phyloP scores from a whole-genome alignment of 2,888 invertebrate species.

The Selenia dentaria region DNA sequence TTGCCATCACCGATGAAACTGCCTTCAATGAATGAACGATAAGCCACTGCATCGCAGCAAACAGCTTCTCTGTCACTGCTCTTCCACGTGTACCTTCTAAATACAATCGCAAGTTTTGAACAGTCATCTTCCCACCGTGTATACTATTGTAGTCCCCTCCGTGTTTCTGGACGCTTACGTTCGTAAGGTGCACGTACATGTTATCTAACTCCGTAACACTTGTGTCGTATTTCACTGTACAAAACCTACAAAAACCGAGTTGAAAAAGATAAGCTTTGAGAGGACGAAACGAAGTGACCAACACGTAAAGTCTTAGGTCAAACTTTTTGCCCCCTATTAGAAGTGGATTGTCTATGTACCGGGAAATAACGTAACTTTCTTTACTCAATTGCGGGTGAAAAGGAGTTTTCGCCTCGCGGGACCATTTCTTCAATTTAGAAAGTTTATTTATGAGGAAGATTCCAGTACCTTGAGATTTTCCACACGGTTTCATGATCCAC shows the following conservation, averaged over 20 bases:
- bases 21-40: constrained; percentile 97
- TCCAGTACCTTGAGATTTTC: constrained; percentile 97
- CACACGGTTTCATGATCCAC: constrained; percentile 99
- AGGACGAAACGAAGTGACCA: constrained; percentile 97
- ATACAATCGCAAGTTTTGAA: constrained; percentile 95
- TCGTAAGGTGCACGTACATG: constrained; percentile 97
- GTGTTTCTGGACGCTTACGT: constrained; percentile 99
- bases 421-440: constrained; percentile 96
- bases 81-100: constrained; percentile 96
- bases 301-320: constrained; percentile 95
- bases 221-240: constrained; percentile 97
- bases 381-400: constrained; percentile 92
- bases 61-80: constrained; percentile 93
- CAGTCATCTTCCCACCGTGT: constrained; percentile 97
- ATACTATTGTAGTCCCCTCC: constrained; percentile 97
- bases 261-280: constrained; percentile 96
- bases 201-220: constrained; percentile 94
- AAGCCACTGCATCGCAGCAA: constrained; percentile 94
- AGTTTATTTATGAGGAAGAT: constrained; percentile 98
- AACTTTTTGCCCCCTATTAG: constrained; percentile 98
- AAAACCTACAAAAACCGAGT: constrained; percentile 97
- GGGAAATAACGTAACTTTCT: constrained; percentile 98
- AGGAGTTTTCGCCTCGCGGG: constrained; percentile 93
- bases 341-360: constrained; percentile 97
- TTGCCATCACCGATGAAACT: constrained; percentile 96